Conservation (phyloP, 2,797 vertebrate genomes). For the Hydrocynus forskahlii region DNA sequence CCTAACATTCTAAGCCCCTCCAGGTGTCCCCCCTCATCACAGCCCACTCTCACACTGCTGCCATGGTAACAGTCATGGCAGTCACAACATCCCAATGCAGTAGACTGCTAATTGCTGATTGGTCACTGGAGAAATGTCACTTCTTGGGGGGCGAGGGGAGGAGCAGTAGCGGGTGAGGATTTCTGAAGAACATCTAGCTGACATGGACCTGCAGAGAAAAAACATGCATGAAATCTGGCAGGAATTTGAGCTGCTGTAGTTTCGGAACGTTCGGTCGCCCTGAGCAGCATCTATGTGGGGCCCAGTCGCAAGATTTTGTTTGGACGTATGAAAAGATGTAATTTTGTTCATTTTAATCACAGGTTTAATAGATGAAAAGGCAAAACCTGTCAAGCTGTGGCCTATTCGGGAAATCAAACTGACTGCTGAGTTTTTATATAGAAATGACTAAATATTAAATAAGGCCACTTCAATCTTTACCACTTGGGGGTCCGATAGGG, state of each 20-base stretch:
- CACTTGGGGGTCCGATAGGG: too few species aligned
- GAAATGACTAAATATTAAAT: too few species aligned
- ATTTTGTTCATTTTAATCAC: too few species aligned
- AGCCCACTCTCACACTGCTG: slow-evolving; percentile 58
- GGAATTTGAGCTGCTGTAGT: neutral
- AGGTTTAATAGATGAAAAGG: too few species aligned
- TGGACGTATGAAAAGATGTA: neutral
- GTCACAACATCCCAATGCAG: slow-evolving; percentile 64
- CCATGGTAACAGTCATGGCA: slow-evolving; percentile 68
- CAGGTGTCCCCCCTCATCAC: slow-evolving; percentile 25
- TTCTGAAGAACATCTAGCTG: slow-evolving; percentile 23
- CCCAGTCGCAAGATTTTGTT: neutral
- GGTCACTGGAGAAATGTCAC: slow-evolving; percentile 68
- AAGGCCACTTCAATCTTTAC: too few species aligned
- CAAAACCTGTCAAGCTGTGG: too few species aligned
- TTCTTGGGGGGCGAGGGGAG: slow-evolving; percentile 55
- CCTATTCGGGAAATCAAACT: too few species aligned
- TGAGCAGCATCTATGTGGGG: neutral
- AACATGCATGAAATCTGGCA: neutral
- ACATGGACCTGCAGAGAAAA: neutral
- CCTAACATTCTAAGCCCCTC: slow-evolving; percentile 36
- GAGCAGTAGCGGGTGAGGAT: slow-evolving; percentile 22
- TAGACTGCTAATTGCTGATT: slow-evolving; percentile 67
- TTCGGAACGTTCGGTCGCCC: neutral
- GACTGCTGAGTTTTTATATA: too few species aligned